Conservation (phyloP, 2,113 vertebrate genomes). For the Trematomus loennbergii region DNA sequence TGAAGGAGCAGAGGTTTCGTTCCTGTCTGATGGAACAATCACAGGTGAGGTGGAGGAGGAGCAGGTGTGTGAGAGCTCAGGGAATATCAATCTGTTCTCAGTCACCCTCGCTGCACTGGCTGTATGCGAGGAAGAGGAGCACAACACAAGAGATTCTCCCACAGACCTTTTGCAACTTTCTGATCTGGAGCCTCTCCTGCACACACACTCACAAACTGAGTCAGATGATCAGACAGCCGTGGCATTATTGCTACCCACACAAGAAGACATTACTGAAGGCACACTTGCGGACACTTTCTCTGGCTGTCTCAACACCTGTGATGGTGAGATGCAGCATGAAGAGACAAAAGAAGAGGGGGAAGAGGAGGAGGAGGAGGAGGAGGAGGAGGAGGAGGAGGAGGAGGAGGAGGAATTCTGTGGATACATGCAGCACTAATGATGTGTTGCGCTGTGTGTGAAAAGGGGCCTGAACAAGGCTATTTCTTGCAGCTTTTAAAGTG, state of each 20-base stretch:
- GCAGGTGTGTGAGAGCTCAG: slow-evolving; percentile 12
- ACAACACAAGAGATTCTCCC: not conserved
- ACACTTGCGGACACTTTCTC: not conserved
- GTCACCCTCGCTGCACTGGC: slow-evolving; percentile 52
- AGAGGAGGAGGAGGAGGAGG: slow-evolving; percentile 41
- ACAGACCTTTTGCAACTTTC: not conserved
- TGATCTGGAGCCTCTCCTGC: slow-evolving; percentile 6
- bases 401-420: slow-evolving; percentile 40
- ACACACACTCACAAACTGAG: slow-evolving; percentile 5
- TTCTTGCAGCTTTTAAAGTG: no score
- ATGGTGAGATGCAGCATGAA: not conserved
- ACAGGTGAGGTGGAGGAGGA: slow-evolving; percentile 1
- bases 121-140: not conserved
- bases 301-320: not conserved
- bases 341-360: slow-evolving; percentile 30
- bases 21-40: not conserved
- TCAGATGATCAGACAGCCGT: not conserved
- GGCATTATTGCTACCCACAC: not conserved
- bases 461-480: no score
- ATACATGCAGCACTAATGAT: slow-evolving; percentile 58
- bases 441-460: not conserved
- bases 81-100: slow-evolving; percentile 67
- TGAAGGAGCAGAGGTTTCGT: not conserved
- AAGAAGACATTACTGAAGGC: slow-evolving; percentile 6
- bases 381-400: slow-evolving; percentile 32